These are phyloP conservation scores for Nannoperca australis DNA, from an alignment of 2,797 vertebrate species.

Conservation along the genomic window DNA sequence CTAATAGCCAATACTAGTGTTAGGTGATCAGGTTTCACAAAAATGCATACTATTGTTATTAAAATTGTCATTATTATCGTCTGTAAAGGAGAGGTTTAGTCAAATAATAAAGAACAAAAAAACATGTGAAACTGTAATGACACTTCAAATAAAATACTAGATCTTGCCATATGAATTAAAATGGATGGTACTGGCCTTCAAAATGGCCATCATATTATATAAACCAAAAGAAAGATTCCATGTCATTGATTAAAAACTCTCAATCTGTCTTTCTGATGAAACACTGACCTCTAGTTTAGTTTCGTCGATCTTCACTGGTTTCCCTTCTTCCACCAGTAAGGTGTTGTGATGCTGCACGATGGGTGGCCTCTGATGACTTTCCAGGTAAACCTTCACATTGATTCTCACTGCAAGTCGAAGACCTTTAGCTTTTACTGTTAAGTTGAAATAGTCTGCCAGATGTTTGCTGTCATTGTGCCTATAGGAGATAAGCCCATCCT, in stretches of 20 bases:
- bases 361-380: conserved; percentile 88
- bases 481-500: conserved; percentile 83
- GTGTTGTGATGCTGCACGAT: conserved; percentile 81
- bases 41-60: background rate
- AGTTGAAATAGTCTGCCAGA: conserved; percentile 86
- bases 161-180: background rate
- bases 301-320: conserved; percentile 88
- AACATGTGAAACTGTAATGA: background rate
- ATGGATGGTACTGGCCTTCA: background rate
- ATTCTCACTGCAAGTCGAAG: conserved; percentile 75
- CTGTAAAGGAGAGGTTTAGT: background rate
- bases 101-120: background rate
- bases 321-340: conserved; percentile 92
- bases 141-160: background rate
- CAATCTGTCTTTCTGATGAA: background rate
- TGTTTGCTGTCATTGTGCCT: conserved; percentile 86
- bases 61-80: background rate
- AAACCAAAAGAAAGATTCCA: background rate
- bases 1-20: background rate
- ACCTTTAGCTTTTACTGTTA: conserved; percentile 85
- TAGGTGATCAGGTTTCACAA: background rate
- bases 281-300: conserved; percentile 87
- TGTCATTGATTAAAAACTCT: background rate
- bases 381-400: conserved; percentile 86
- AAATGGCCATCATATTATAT: background rate